Evolutionary conservation across 2,797 vertebrate species (phyloP).

Genomic region (Rhynchotus rufescens): DNA sequence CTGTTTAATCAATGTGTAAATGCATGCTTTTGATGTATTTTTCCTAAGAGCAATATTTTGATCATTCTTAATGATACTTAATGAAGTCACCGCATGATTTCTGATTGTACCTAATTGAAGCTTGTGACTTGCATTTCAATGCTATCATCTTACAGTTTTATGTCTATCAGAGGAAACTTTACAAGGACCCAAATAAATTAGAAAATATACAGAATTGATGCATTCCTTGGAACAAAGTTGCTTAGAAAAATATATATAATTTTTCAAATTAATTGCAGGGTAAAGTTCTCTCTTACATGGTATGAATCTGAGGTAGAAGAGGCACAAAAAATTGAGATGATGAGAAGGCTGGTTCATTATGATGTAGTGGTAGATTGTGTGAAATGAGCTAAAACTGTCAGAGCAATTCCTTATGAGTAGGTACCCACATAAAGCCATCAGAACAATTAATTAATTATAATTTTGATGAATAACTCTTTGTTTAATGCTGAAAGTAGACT

Average conservation of each 20-base stretch:
- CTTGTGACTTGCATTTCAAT: conserved; percentile 87
- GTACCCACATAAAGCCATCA: neutral
- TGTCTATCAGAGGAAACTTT: conserved; percentile 79
- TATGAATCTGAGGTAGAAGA: neutral
- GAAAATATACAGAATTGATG: conserved; percentile 60
- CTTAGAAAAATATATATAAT: conserved; percentile 37
- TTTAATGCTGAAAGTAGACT: neutral
- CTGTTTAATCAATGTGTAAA: conserved; percentile 88
- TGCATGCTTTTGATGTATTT: conserved; percentile 88
- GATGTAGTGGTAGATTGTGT: neutral
- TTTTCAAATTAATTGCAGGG: conserved; percentile 56
- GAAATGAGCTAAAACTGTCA: neutral
- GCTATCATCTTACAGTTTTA: conserved; percentile 81
- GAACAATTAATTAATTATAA: neutral
- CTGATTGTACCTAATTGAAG: conserved; percentile 88
- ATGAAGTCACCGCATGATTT: conserved; percentile 88
- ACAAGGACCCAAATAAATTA: conserved; percentile 75
- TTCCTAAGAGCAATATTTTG: conserved; percentile 88
- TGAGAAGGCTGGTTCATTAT: neutral
- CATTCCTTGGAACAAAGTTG: conserved; percentile 56
- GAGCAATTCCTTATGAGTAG: neutral
- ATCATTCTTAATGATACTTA: conserved; percentile 89
- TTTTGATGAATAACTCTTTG: neutral
- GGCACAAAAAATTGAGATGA: neutral
- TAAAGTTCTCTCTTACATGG: neutral